A percentile compares a stretch with the other conserved stretches of the same genome.
Conservation (phyloP, 2,797 vertebrate genomes). For the Salmo trutta region DNA sequence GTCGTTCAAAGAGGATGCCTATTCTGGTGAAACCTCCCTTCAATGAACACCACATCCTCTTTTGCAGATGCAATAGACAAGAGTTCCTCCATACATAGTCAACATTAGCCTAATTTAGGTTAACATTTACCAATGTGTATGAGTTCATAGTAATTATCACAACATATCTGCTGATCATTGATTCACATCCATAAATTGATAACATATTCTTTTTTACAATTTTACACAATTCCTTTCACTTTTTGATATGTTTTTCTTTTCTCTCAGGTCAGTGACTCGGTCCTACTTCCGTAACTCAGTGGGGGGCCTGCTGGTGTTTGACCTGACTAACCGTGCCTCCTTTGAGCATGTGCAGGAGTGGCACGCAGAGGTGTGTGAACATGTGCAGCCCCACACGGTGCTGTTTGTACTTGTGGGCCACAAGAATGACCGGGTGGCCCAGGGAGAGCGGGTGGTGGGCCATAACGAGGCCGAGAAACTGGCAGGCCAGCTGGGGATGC, state of each 20-base stretch:
- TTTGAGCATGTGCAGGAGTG: slow-evolving; percentile 80
- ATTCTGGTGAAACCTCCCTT: too few relatives aligned
- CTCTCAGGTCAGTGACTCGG: slow-evolving; percentile 82
- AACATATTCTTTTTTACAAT: neutral
- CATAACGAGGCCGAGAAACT: slow-evolving; percentile 77
- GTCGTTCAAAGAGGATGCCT: too few relatives aligned
- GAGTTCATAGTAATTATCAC: too few relatives aligned
- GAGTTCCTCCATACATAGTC: too few relatives aligned
- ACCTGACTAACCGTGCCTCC: slow-evolving; percentile 79
- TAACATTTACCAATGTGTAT: too few relatives aligned
- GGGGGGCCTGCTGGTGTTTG: slow-evolving; percentile 83
- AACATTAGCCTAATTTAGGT: too few relatives aligned
- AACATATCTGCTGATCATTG: too few relatives aligned
- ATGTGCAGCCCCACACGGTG: slow-evolving; percentile 72
- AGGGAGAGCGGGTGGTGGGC: slow-evolving; percentile 67
- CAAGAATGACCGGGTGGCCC: slow-evolving; percentile 75
- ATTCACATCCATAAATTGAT: neutral
- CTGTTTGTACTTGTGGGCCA: slow-evolving; percentile 83
- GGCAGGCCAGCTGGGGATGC: slow-evolving; percentile 69
- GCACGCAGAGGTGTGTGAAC: slow-evolving; percentile 80
- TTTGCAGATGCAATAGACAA: too few relatives aligned
- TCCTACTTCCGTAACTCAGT: slow-evolving; percentile 86
- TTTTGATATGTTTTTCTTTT: neutral
- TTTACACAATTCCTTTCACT: neutral
- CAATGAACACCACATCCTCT: too few relatives aligned